Conservation (phyloP, 2,888 invertebrate species). For the Drosophila suboccidentalis region DNA sequence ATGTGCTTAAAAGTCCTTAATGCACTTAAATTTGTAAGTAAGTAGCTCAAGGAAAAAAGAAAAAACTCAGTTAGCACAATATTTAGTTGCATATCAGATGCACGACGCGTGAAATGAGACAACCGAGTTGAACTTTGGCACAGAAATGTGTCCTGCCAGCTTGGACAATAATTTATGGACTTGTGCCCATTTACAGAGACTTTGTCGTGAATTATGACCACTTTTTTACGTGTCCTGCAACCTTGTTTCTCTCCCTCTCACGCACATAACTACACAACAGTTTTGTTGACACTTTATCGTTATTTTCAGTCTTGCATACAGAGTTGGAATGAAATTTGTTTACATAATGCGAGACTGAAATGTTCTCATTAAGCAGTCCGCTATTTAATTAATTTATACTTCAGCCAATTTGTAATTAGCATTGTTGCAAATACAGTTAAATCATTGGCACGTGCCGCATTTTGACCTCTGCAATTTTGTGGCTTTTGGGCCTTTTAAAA, state of each 20-base stretch:
- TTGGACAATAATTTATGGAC: constrained; percentile 66
- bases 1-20: too few relatives aligned
- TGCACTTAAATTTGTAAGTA: too few relatives aligned
- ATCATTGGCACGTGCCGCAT: constrained; percentile 12
- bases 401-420: constrained; percentile 59
- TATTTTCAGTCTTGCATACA: not conserved
- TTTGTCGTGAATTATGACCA: constrained; percentile 57
- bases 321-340: constrained; percentile 6
- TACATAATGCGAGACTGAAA: constrained; percentile 29
- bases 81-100: constrained; percentile 52
- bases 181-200: constrained; percentile 57
- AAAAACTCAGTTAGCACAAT: constrained; percentile 9
- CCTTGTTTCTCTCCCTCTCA: constrained; percentile 22
- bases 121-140: constrained; percentile 8
- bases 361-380: constrained; percentile 38
- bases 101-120: not conserved
- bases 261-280: constrained; percentile 20
- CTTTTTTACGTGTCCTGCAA: constrained; percentile 53
- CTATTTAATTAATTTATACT: constrained; percentile 62
- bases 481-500: constrained; percentile 8
- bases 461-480: constrained; percentile 8
- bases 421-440: constrained; percentile 25
- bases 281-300: constrained; percentile 44
- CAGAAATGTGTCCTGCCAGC: constrained; percentile 7
- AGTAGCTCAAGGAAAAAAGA: too few relatives aligned